Evolutionary conservation across 2,113 vertebrate genomes (phyloP), one percentile per base, ranked within the genome.

Genomic region (Eudyptes chrysolophus): DNA sequence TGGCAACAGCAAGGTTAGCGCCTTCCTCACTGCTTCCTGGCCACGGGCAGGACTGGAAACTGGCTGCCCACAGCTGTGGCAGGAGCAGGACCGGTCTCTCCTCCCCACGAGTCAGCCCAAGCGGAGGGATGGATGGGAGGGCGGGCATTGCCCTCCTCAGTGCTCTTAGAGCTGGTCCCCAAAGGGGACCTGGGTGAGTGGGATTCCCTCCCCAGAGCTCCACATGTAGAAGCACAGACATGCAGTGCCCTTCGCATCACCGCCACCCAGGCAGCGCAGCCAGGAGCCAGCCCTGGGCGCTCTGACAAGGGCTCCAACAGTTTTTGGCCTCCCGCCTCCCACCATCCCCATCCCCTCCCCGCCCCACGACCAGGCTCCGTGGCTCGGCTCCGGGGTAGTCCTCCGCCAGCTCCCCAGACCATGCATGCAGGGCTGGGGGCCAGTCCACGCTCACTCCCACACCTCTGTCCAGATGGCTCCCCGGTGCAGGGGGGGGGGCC

Each of bases 381-480:
- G 81, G 76, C 74, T 90, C 6, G 1, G 83, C 74, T 93, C 69
- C 51, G 0, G 79, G 64, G n/a, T 25, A 85, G 95, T 97, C 72
- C 91, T 92, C 57, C 0, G 6, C 62, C 90, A 92, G 88, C 34
- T 14, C 36, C 48, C 68, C 36, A 20, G 92, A 84, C 58, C 84
- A 68, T 14, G 0, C 88, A 87, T 92, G 91, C 94, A 72, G 84
- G 19, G n/a, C 79, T 83, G 66, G 82, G 84, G 94, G 30, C 55
- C 72, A 94, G 96, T 97, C 97, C 97, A 80, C 0, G 81, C 94
- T 98, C 97, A 98, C 91, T 98, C 98, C 99, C 99, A 99, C 97
- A 99, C 98, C 95, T 99, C 98, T 74, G 98, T 99, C 99, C 99
- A 99, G 96, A 98, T 98, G 97, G 98, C 97, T 94, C 98, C 97